These are phyloP conservation scores for Argentina silus DNA, from an alignment of 2,797 vertebrate species.

Conservation along the genomic window DNA sequence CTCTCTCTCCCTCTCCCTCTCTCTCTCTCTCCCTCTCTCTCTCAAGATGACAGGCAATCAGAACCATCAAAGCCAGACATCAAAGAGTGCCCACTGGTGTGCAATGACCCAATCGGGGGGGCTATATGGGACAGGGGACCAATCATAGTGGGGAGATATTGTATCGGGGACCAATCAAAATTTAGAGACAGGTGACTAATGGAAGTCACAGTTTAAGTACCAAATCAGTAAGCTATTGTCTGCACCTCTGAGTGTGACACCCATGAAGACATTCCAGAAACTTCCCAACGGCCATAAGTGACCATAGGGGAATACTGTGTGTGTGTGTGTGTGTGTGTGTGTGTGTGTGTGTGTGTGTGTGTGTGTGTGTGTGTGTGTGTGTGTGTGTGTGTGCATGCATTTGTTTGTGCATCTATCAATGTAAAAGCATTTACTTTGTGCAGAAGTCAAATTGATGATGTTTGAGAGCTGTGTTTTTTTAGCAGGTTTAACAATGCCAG, in stretches of 20 bases:
- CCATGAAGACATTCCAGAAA: too few relatives aligned
- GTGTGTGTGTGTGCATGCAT: too few relatives aligned
- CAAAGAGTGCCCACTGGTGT: not conserved
- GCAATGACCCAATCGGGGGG: not conserved
- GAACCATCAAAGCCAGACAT: not conserved
- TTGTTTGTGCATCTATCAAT: too few relatives aligned
- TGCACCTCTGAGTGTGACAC: too few relatives aligned
- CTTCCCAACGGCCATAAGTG: too few relatives aligned
- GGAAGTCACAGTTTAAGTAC: not conserved
- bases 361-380: not conserved
- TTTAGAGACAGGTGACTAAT: not conserved
- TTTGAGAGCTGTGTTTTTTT: not conserved
- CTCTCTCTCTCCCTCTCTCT: not conserved
- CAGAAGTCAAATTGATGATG: not conserved
- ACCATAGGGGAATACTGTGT: not conserved
- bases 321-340: not conserved
- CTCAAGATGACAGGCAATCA: conserved; percentile 9
- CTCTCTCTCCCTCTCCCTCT: too few relatives aligned
- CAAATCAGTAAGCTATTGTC: not conserved
- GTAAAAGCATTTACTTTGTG: too few relatives aligned
- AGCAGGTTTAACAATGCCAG: too few relatives aligned
- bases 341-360: too few relatives aligned
- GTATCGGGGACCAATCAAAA: not conserved
- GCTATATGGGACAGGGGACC: conserved; percentile 7
- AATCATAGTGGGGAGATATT: not conserved